phyloP scores from a whole-genome alignment of 2,888 invertebrate genomes.

The Chymomyza caudatula region DNA sequence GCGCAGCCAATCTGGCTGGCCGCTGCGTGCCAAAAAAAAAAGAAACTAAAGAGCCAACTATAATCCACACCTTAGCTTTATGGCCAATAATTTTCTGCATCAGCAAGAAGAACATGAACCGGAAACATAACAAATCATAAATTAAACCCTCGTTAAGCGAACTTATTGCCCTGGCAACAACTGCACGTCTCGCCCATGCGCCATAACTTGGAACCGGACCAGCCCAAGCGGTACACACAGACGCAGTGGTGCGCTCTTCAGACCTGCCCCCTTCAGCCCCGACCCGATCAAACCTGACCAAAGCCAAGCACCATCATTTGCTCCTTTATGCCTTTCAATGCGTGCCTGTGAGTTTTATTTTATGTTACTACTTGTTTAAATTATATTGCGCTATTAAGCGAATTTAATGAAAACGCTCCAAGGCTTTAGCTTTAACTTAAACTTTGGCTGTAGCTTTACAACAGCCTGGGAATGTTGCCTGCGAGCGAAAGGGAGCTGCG shows the following conservation, averaged over 20 bases:
- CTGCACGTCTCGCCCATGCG: conserved; percentile 61
- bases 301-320: conserved; percentile 50
- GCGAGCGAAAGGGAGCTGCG: conserved; percentile 21
- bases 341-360: conserved; percentile 72
- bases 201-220: conserved; percentile 51
- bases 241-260: conserved; percentile 3
- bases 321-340: conserved; percentile 60
- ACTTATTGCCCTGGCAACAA: conserved; percentile 68
- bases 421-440: conserved; percentile 40
- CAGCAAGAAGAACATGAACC: conserved; percentile 68
- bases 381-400: conserved; percentile 75
- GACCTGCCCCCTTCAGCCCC: conserved; percentile 15
- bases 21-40: conserved; percentile 16
- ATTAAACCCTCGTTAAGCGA: conserved; percentile 77
- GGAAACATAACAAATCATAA: conserved; percentile 78
- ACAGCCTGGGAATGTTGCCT: not conserved
- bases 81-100: conserved; percentile 67
- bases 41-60: conserved; percentile 55
- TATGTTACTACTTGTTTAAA: conserved; percentile 73
- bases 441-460: not conserved
- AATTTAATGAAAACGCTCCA: conserved; percentile 75
- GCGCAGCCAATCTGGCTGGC: conserved; percentile 22
- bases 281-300: conserved; percentile 8
- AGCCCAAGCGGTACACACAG: not conserved
- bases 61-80: conserved; percentile 72